Base-by-base conservation (phyloP, 2,797 vertebrate species). In the Coluber constrictor region DNA sequence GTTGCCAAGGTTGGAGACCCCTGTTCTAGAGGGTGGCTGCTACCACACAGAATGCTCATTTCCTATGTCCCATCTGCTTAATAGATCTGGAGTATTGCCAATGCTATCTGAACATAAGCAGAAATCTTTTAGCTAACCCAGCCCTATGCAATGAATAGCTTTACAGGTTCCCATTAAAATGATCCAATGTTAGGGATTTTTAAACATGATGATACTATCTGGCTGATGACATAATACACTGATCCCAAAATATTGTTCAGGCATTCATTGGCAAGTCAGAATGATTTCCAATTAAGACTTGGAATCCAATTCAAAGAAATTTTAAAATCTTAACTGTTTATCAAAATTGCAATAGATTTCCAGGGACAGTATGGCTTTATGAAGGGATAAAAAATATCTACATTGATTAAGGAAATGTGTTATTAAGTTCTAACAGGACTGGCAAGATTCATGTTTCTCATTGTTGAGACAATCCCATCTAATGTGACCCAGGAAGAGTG, bases 81-180 rank as follows among this genome's bases (percentile, higher is more conserved):
- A 37, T 37, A 79, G 37, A 47, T 47, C 20, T 47, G 37, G 20
- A 47, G 10, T 20, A 47, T 25, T 51, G 74, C 37, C 74, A 83
- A 47, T 2, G 25, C 74, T 83, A 12, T 47, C 20, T 25, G 10
- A 47, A 11, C 20, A 83, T 83, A 83, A 25, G 20, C 74, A 83
- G 37, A 47, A 83, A 37, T 23, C 37, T 25, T 83, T 47, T 47
- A 83, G 37, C 20, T 83, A 83, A 83, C 20, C 43, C 4, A 4
- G 74, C 37, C 74, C 10, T 83, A 83, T 47, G 37, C 20, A 47
- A 47, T 47, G 37, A 47, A 83, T 5, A 7, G 13, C 32, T 37
- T 74, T 74, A 74, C 15, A 74, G 20, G 32, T 89, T 43, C 87
- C 89, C 91, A 95, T 95, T 95, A 96, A 96, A 96, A 95, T n/a